Conservation (phyloP, 1,140 invertebrate genomes). For the Lerema accius region DNA sequence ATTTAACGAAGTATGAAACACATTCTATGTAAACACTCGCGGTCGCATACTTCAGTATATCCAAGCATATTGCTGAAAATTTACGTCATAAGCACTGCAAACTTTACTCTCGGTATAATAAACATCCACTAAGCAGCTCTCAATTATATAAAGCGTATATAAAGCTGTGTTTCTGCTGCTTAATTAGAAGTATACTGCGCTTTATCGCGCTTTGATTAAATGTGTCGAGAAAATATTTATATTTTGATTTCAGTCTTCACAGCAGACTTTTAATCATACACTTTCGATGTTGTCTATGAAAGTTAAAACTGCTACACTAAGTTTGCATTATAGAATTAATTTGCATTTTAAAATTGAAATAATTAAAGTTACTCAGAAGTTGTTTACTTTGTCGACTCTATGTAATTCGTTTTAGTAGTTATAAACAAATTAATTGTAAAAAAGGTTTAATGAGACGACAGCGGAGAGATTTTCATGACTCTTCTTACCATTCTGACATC, state of each 20-base stretch:
- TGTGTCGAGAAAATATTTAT: too few relatives aligned
- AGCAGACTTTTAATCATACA: too few relatives aligned
- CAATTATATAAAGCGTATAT: constrained; percentile 2
- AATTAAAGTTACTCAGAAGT: not conserved
- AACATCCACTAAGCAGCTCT: constrained; percentile 4
- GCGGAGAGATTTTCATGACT: too few relatives aligned
- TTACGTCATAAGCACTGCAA: constrained; percentile 9
- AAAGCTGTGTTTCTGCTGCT: not conserved
- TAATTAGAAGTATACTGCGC: too few relatives aligned
- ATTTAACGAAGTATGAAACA: not conserved
- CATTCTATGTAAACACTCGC: not conserved
- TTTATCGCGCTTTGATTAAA: too few relatives aligned
- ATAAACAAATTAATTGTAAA: too few relatives aligned
- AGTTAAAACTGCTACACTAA: not conserved
- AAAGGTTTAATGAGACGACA: too few relatives aligned
- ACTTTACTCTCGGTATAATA: constrained; percentile 9
- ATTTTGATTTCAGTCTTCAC: too few relatives aligned
- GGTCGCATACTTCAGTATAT: constrained; percentile 2
- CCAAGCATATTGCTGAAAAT: constrained; percentile 15
- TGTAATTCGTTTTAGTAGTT: too few relatives aligned
- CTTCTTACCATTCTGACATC: too few relatives aligned
- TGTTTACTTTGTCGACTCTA: not conserved
- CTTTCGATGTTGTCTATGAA: too few relatives aligned
- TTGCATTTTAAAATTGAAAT: not conserved
- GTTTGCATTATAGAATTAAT: not conserved